A percentile compares a stretch with the other conserved stretches of the same genome.
phyloP scores from a whole-genome alignment of 2,888 invertebrate species.

The Camponotus fellah region DNA sequence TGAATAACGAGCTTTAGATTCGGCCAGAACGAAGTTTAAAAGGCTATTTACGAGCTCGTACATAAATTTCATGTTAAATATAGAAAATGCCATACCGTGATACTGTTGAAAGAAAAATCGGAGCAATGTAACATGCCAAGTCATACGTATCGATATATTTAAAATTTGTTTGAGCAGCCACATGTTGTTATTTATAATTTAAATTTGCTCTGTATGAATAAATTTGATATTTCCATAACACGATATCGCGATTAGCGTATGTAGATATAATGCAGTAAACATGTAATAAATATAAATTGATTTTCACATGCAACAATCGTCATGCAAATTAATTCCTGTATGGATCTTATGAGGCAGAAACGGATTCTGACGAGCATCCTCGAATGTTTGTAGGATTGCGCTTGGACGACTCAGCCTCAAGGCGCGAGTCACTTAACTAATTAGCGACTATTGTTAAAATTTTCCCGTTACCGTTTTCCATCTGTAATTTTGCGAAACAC shows the following conservation, averaged over 20 bases:
- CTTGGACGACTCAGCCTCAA: constrained; percentile 48
- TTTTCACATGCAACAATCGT: constrained; percentile 37
- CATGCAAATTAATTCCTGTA: constrained; percentile 14
- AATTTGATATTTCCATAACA: neutral
- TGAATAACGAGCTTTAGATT: constrained; percentile 48
- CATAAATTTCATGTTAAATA: constrained; percentile 38
- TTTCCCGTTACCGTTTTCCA: constrained; percentile 73
- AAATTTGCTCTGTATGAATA: constrained; percentile 3
- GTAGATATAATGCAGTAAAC: neutral
- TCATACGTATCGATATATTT: neutral
- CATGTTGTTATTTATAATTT: constrained; percentile 1
- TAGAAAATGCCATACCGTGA: neutral
- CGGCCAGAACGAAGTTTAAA: constrained; percentile 29
- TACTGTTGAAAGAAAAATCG: constrained; percentile 15
- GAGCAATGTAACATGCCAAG: neutral
- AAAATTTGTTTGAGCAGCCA: neutral
- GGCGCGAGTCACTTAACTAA: constrained; percentile 82
- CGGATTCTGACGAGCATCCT: constrained; percentile 26
- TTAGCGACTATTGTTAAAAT: constrained; percentile 83
- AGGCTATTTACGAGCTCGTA: neutral
- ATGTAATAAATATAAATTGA: constrained; percentile 6
- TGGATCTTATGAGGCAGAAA: neutral
- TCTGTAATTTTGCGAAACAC: constrained; percentile 73
- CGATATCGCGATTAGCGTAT: constrained; percentile 6
- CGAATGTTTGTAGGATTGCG: constrained; percentile 35